Evolutionary conservation across 2,888 invertebrate genomes (phyloP), one percentile per base, ranked within the genome.

Genomic region (Hipparchia sbordonii): DNA sequence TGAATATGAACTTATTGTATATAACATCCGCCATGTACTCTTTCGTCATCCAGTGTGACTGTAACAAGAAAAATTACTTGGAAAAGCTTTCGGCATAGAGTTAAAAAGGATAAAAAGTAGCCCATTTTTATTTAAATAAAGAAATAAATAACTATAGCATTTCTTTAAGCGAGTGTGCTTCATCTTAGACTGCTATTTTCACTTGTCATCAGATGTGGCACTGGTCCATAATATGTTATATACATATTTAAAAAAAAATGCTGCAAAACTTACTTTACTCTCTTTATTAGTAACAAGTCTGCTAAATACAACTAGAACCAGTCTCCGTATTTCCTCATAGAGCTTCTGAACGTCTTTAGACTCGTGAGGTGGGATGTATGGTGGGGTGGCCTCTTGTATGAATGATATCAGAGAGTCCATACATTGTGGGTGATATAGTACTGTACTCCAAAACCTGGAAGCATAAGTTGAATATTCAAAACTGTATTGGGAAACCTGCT

Each of bases 271-370:
- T 84, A 96, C 96, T 89, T 96, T 95, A 13, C 96, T 96, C 85
- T 98, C 97, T 80, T 96, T 96, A 86, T 96, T 96, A 10, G 97
- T 97, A 9, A 97, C 94, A 78, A 98, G 94, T 81, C 98, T 95
- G 78, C 96, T 95, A 82, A 97, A 96, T 8, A 97, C 92, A 39
- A 96, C 90, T 67, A 98, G 95, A 70, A 97, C 95, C 69, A 94
- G 94, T 74, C 95, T 93, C 59, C 97, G 94, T 62, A 96, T 93
- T 48, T 95, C 91, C 62, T 92, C 91, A 76, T 96, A 96, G 7
- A 95, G 74, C 33, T 86, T 85, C 73, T 91, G 87, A 2, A 93
- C 90, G 0, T 89, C 87, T 54, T 80, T 83, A 71, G 88, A 87
- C 4, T 91, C 87, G 61, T 94, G 88, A 39, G 95, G 89, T 1